Percentiles rank a stretch among this genome's conserved stretches.
These are phyloP conservation scores for Mythimna vitellina DNA, from an alignment of 2,888 invertebrate genomes.

Conservation along the genomic window DNA sequence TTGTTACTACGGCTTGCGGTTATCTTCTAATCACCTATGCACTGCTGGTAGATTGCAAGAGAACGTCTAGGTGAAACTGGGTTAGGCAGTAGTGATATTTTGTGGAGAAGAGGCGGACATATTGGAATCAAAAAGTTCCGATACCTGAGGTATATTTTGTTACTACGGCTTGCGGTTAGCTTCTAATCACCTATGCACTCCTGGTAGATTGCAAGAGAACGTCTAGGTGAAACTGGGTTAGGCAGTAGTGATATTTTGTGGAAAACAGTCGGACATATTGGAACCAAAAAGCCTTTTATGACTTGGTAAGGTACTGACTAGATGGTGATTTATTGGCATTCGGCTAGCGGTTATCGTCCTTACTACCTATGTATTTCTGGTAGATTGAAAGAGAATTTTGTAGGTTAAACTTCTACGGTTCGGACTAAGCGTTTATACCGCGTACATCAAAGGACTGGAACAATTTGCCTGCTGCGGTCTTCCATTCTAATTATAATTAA, in stretches of 20 bases:
- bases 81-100: background rate
- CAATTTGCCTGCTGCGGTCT: no score
- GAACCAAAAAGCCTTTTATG: background rate
- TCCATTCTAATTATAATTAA: no score
- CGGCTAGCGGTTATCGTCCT: background rate
- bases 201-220: constrained; percentile 32
- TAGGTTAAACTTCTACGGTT: background rate
- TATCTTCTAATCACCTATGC: constrained; percentile 27
- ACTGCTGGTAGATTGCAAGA: constrained; percentile 41
- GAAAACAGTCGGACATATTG: background rate
- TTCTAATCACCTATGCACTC: constrained; percentile 28
- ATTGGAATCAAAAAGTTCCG: background rate
- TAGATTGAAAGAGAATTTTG: background rate
- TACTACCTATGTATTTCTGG: background rate
- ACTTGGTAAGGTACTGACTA: background rate
- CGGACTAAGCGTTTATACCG: no score
- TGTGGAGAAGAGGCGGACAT: background rate
- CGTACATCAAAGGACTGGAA: no score
- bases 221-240: background rate
- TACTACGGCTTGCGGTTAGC: constrained; percentile 39
- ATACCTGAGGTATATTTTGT: background rate
- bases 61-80: constrained; percentile 1
- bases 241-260: background rate
- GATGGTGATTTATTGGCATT: background rate
- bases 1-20: constrained; percentile 50